phyloP scores from a whole-genome alignment of 2,113 vertebrate genomes.

The Salvelinus fontinalis region DNA sequence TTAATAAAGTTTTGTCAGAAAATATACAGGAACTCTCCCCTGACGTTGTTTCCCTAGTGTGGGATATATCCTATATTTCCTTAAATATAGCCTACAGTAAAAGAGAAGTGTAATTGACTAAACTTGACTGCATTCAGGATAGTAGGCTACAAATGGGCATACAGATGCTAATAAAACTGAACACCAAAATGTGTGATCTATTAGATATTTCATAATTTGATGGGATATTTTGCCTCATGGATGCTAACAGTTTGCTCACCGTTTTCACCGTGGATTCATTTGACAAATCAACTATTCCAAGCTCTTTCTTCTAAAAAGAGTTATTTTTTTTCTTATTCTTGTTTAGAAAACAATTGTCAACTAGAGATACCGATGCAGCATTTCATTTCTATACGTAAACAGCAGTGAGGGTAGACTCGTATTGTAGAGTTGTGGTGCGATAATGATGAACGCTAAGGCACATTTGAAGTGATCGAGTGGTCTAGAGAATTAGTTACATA shows the following conservation, averaged over 20 bases:
- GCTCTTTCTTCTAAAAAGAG: neutral
- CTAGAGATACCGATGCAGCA: neutral
- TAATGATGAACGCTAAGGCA: too few relatives aligned
- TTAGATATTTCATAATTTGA: neutral
- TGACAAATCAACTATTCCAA: neutral
- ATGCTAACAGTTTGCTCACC: neutral
- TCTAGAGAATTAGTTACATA: neutral
- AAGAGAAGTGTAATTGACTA: neutral
- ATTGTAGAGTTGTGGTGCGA: neutral
- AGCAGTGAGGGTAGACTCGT: neutral
- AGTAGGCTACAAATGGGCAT: neutral
- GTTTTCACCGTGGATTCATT: neutral
- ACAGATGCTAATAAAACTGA: neutral
- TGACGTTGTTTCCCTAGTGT: neutral
- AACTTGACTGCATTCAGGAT: neutral
- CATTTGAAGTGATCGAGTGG: neutral
- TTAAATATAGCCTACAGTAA: neutral
- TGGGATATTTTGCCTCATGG: neutral
- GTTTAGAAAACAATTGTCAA: neutral
- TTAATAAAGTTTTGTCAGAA: too few relatives aligned
- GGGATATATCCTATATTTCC: neutral
- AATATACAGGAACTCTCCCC: too few relatives aligned
- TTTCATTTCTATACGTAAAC: too few relatives aligned
- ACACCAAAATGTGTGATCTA: neutral
- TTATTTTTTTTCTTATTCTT: neutral